These are phyloP conservation scores for Anas platyrhynchos DNA, from an alignment of 2,113 vertebrate species.

Conservation along the genomic window DNA sequence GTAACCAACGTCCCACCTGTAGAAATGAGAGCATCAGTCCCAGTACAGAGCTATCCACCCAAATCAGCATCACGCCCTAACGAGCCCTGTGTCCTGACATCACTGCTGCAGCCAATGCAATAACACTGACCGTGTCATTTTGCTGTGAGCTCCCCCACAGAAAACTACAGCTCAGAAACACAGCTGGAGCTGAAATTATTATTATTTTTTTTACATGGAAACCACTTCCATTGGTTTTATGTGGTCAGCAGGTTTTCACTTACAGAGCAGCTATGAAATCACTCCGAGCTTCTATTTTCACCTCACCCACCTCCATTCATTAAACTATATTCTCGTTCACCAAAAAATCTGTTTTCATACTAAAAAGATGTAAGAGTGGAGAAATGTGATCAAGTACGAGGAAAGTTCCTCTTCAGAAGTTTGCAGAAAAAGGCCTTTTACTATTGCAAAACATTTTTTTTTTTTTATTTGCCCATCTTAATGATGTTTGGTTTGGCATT, in stretches of 20 bases:
- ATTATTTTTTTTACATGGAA: background rate
- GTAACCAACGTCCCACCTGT: rapidly evolving
- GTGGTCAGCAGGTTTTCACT: background rate
- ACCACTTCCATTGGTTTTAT: rapidly evolving
- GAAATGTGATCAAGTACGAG: background rate
- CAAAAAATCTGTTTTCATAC: background rate
- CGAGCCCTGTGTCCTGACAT: rapidly evolving
- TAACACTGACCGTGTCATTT: rapidly evolving
- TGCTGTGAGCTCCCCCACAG: background rate
- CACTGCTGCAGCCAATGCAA: rapidly evolving
- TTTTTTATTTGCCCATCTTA: background rate
- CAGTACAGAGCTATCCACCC: rapidly evolving
- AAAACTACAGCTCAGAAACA: background rate
- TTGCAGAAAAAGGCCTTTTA: no score
- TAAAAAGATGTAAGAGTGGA: background rate
- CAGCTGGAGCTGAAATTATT: rapidly evolving
- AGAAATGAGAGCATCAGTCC: background rate
- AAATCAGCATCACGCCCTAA: rapidly evolving
- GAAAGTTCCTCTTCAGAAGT: background rate
- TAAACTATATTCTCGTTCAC: rapidly evolving
- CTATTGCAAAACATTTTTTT: background rate
- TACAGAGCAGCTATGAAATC: background rate
- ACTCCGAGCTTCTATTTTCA: background rate
- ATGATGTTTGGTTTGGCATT: rapidly evolving
- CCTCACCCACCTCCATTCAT: background rate